phyloP scores from a whole-genome alignment of 2,888 invertebrate species.

The Branchinecta sandiegonensis region DNA sequence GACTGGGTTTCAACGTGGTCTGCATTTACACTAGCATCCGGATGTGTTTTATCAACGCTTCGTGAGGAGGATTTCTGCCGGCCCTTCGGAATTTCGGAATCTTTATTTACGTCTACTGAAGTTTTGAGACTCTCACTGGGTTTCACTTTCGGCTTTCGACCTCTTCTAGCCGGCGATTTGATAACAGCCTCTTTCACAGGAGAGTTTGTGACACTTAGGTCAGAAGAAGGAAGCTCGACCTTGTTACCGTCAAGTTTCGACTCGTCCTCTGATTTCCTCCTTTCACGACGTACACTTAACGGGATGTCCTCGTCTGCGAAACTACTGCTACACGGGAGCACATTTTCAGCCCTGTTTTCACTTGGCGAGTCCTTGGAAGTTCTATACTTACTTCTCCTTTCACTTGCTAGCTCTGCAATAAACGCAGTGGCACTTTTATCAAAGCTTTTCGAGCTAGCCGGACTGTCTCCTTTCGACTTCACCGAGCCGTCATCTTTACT shows the following conservation, averaged over 20 bases:
- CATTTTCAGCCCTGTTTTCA: not conserved
- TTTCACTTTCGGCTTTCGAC: not conserved
- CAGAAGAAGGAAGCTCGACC: too few species aligned
- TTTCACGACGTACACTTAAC: not conserved
- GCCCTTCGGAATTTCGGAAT: not conserved
- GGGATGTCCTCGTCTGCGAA: not conserved
- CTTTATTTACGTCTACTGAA: not conserved
- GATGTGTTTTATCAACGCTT: not conserved
- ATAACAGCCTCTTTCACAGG: not conserved
- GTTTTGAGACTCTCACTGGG: not conserved
- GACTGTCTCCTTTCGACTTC: slow-evolving; percentile 3
- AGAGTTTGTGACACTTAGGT: too few species aligned
- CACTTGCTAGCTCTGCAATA: not conserved
- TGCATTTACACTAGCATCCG: not conserved
- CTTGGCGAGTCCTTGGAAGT: not conserved
- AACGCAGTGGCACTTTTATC: slow-evolving; percentile 12
- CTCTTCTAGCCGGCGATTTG: not conserved
- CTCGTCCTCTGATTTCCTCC: not conserved
- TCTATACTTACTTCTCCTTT: too few species aligned
- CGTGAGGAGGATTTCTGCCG: not conserved
- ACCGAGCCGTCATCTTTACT: slow-evolving; percentile 5
- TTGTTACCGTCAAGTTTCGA: not conserved
- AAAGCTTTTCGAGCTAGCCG: not conserved
- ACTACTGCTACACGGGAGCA: not conserved
- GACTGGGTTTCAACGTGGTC: not conserved